Evolutionary conservation across 2,888 invertebrate genomes (phyloP), one percentile per base, ranked within the genome.

Genomic region (Horisme vitalbata): DNA sequence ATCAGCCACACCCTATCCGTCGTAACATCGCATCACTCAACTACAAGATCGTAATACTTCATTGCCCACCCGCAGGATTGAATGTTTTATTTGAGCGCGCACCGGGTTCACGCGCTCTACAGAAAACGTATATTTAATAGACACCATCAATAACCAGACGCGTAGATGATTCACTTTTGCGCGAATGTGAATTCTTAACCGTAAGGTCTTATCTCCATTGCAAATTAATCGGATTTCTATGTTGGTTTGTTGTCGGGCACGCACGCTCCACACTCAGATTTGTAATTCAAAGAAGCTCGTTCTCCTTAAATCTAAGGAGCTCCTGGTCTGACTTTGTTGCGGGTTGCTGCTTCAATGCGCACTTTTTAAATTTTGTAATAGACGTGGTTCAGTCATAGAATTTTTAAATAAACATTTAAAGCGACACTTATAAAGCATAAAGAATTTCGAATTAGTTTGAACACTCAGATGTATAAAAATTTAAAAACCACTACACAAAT

Each of bases 61-160:
- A 83, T 82, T 79, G 81, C 73, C 75, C 77, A 77, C 79, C 82
- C 72, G 72, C 67, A 56, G 70, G 79, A 86, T 86, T 83, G 83
- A 84, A 86, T 81, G 81, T 85, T 84, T 83, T 85, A 85, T 82
- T 79, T 78, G 73, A 75, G 68, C 75, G 68, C 75, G 77, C 75
- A 76, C 71, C 58, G 64, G 63, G 67, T 63, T 64, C 65, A 73
- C 74, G 72, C 75, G 70, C 72, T 68, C 65, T 58, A 64, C 66
- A 76, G 68, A 83, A n/a, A 89, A 89, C 83, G 83, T 83, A 77
- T 83, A 84, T 89, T 89, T 90, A 88, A 90, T 90, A 83, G 86
- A 71, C 70, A 75, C 81, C 83, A 90, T 90, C 89, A 90, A 90
- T 90, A 90, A 90, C 88, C 76, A 76, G 69, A 72, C 63, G 71